Conservation (phyloP, 2,888 invertebrate species). For the Esperia sulphurella region DNA sequence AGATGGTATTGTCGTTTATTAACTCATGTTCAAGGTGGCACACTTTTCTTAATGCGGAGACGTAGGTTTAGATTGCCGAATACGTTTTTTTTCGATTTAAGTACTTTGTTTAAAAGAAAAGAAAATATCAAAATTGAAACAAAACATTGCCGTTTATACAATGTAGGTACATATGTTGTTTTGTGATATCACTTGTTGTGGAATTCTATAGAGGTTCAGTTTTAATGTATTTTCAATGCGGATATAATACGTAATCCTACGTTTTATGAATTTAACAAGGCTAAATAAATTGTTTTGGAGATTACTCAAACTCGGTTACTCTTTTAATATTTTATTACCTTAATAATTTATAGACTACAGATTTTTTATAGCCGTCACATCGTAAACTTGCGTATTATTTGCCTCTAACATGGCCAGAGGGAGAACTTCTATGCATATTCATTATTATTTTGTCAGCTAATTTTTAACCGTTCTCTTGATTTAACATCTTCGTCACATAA, state of each 20-base stretch:
- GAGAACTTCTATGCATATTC: constrained; percentile 49
- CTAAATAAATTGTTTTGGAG: constrained; percentile 32
- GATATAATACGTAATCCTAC: constrained; percentile 23
- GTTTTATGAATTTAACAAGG: constrained; percentile 41
- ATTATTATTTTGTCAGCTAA: constrained; percentile 59
- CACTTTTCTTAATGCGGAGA: neutral
- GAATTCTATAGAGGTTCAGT: neutral
- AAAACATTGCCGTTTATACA: neutral
- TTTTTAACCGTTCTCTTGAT: constrained; percentile 63
- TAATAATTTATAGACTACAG: constrained; percentile 48
- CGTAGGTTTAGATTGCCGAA: neutral
- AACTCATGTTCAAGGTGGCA: too few relatives aligned
- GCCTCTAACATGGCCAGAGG: constrained; percentile 26
- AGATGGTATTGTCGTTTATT: neutral
- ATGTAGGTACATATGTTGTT: neutral
- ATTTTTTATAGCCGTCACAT: constrained; percentile 41
- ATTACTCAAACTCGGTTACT: constrained; percentile 39
- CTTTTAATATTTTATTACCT: constrained; percentile 46
- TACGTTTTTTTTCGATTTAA: neutral
- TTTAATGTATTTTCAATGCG: constrained; percentile 23
- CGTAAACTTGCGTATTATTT: constrained; percentile 41
- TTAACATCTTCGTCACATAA: constrained; percentile 61
- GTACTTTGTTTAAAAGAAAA: too few relatives aligned
- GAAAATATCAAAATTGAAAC: too few relatives aligned
- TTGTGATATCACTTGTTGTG: neutral